Conservation (phyloP, 2,888 invertebrate species). For the Drosophila paracracens region DNA sequence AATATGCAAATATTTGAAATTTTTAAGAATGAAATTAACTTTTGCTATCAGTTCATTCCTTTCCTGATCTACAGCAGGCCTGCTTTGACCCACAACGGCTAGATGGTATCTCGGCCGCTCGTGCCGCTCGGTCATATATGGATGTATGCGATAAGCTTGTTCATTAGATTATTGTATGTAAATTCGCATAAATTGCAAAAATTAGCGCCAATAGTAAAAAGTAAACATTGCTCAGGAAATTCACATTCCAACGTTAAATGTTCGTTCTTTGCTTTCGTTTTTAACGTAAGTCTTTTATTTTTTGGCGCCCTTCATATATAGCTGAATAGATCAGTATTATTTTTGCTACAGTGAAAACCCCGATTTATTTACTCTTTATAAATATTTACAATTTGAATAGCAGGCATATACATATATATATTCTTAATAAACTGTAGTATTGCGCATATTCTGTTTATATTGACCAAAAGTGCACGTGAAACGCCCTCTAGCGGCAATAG, state of each 20-base stretch:
- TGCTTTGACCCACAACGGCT: conserved; percentile 36
- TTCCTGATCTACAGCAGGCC: conserved; percentile 12
- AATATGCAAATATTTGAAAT: conserved; percentile 32
- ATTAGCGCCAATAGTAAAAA: conserved; percentile 7
- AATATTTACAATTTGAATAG: not conserved
- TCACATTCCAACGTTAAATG: conserved; percentile 4
- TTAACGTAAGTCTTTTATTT: conserved; percentile 4
- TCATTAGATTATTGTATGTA: conserved; percentile 10
- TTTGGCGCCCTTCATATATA: conserved; percentile 14
- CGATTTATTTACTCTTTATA: not conserved
- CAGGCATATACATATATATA: not conserved
- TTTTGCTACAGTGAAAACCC: not conserved
- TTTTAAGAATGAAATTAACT: conserved; percentile 42
- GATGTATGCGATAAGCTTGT: conserved; percentile 38
- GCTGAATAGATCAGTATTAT: not conserved
- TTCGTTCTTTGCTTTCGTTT: not conserved
- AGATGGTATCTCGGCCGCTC: not conserved
- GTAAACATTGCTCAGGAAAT: not conserved
- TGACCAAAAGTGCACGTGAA: not conserved
- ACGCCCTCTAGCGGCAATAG: conserved; percentile 4
- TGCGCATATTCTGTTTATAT: not conserved
- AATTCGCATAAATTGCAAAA: conserved; percentile 14
- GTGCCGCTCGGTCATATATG: not conserved
- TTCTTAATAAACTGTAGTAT: not conserved
- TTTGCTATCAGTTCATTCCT: conserved; percentile 28